Evolutionary conservation across 2,888 invertebrate genomes (phyloP), one percentile per base, ranked within the genome.

Genomic region (Stenichneumon culpator): DNA sequence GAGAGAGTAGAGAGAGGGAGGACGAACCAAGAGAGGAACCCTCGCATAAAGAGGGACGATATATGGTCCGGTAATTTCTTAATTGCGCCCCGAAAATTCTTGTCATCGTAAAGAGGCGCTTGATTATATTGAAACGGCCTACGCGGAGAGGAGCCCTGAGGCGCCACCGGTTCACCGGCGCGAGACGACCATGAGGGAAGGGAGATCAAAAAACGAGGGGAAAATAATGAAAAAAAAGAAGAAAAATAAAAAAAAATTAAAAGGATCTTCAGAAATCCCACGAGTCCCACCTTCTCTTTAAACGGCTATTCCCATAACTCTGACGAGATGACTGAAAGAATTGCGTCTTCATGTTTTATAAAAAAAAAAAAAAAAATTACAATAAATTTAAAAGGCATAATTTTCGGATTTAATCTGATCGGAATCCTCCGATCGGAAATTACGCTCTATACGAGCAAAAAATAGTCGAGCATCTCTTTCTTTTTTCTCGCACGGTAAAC

Each of bases 61-160:
- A 93, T 93, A 93, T 90, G 93, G 90, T 89, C 91, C 89, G 92
- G 93, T 93, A 93, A 93, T 93, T 93, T 93, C 93, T 93, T 93
- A 93, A 93, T 93, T 93, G 93, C 92, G 89, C 89, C 86, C 90
- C 91, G 89, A 93, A 87, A 93, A 93, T 93, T 93, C 93, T 92
- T 93, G 93, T 93, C 93, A 92, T 93, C 92, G 91, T 93, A 93
- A 93, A 93, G 88, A 92, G 90, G 88, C 89, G 90, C 88, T 91
- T 92, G 91, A 92, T 93, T 92, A 90, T 89, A 91, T 90, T 90
- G 90, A 90, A 91, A 91, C 89, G 90, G 80, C 86, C 89, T 81
- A 86, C 88, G 91, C 25, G 57, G 70, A 22, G 19, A 47, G 16
- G 16, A 47, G 36, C 39, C 32, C 50, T 67, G 73, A 70, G 75